Percentiles rank a stretch among this genome's conserved stretches.
These are phyloP conservation scores for Lepisosteus oculatus DNA, from an alignment of 2,113 vertebrate species.

Conservation along the genomic window DNA sequence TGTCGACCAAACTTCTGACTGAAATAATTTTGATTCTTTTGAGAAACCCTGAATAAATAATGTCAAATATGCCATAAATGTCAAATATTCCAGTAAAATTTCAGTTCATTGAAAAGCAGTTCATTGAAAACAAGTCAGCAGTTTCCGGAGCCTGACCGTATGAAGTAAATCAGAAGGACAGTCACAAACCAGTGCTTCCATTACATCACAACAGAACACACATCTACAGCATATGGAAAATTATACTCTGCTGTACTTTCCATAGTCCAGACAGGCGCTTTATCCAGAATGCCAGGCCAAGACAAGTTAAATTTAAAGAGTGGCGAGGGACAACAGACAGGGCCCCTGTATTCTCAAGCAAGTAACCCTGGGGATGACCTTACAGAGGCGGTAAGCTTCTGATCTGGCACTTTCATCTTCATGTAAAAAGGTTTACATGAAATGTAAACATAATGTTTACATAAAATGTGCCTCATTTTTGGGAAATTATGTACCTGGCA, in stretches of 20 bases:
- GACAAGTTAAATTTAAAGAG: not conserved
- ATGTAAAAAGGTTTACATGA: conserved; percentile 7
- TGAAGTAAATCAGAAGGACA: not conserved
- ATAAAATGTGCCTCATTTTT: not conserved
- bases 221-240: not conserved
- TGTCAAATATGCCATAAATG: no score
- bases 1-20: no score
- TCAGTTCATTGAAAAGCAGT: no score
- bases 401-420: not conserved
- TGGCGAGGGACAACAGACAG: not conserved
- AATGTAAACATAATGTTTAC: no score
- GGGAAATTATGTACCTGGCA: not conserved
- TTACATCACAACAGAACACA: not conserved
- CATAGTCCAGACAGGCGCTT: not conserved
- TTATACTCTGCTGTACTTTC: not conserved
- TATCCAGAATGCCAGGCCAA: not conserved
- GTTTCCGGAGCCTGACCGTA: not conserved
- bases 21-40: no score
- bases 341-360: not conserved
- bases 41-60: no score
- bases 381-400: not conserved
- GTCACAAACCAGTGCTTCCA: not conserved
- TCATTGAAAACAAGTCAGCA: no score
- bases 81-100: no score
- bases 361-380: not conserved